Conservation (phyloP, 2,797 vertebrate species). For the Pseudomugil gertrudae region DNA sequence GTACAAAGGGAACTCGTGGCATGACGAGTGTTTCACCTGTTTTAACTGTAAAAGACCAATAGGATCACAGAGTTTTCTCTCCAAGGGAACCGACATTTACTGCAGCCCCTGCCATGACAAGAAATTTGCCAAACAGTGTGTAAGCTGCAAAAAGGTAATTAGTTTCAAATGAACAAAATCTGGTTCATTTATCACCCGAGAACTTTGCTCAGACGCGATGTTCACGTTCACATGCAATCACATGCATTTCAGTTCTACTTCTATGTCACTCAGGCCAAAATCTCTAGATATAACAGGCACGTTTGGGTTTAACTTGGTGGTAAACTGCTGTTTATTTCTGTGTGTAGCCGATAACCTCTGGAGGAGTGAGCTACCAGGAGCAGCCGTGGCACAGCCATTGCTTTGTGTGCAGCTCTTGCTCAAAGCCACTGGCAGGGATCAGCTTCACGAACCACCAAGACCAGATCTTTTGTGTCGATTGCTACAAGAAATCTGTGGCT, state of each 20-base stretch:
- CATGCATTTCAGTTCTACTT: not conserved
- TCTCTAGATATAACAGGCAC: not conserved
- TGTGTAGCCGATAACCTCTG: constrained; percentile 90
- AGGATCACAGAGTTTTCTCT: constrained; percentile 92
- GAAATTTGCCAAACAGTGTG: constrained; percentile 94
- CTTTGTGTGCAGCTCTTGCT: constrained; percentile 93
- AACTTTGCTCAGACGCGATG: not conserved
- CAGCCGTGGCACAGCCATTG: constrained; percentile 96
- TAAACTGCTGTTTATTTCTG: not conserved
- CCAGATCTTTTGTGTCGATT: constrained; percentile 92
- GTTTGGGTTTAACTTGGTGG: not conserved
- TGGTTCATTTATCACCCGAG: not conserved
- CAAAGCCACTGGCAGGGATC: constrained; percentile 88
- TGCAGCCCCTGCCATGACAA: constrained; percentile 92
- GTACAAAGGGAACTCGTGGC: constrained; percentile 95
- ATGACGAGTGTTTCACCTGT: constrained; percentile 96
- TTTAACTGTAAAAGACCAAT: constrained; percentile 91
- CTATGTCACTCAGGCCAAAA: not conserved
- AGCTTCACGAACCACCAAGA: constrained; percentile 95
- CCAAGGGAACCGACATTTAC: constrained; percentile 91
- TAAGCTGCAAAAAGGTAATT: constrained; percentile 91
- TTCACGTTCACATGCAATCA: not conserved
- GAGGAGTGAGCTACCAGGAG: constrained; percentile 96
- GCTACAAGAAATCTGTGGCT: constrained; percentile 94
- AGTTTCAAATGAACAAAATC: not conserved